Evolutionary conservation across 2,888 invertebrate genomes (phyloP).

Genomic region (Celastrina argiolus): DNA sequence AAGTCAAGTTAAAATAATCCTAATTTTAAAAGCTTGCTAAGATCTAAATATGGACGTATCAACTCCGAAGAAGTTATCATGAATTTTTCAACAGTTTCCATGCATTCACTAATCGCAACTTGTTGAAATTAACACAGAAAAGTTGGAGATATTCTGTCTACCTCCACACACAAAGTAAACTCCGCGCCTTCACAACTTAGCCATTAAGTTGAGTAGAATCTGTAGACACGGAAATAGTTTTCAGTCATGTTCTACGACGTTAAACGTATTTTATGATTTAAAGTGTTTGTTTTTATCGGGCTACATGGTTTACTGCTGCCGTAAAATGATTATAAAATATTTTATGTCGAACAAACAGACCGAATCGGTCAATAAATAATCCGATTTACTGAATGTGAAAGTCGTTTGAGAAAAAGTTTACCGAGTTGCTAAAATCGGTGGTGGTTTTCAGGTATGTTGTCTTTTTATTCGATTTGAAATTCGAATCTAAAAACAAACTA

Average conservation of each 20-base stretch:
- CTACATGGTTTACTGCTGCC: constrained; percentile 33
- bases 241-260: constrained; percentile 54
- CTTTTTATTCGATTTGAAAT: not conserved
- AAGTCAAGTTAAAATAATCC: too few species aligned
- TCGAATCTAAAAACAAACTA: not conserved
- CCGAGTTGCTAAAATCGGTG: not conserved
- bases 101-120: constrained; percentile 67
- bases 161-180: constrained; percentile 77
- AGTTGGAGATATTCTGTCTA: constrained; percentile 75
- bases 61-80: constrained; percentile 37
- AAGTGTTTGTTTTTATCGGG: constrained; percentile 47
- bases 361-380: not conserved
- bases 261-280: constrained; percentile 63
- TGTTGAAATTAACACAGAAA: constrained; percentile 76
- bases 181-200: constrained; percentile 74
- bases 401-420: not conserved
- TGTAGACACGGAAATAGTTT: constrained; percentile 62
- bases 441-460: not conserved
- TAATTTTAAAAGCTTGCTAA: not conserved
- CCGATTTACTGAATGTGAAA: not conserved
- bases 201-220: constrained; percentile 78
- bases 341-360: not conserved
- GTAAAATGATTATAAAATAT: constrained; percentile 31
- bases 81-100: constrained; percentile 58
- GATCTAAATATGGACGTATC: constrained; percentile 17